Conservation (phyloP, 2,888 invertebrate genomes). For the Eustalomyia histrio region DNA sequence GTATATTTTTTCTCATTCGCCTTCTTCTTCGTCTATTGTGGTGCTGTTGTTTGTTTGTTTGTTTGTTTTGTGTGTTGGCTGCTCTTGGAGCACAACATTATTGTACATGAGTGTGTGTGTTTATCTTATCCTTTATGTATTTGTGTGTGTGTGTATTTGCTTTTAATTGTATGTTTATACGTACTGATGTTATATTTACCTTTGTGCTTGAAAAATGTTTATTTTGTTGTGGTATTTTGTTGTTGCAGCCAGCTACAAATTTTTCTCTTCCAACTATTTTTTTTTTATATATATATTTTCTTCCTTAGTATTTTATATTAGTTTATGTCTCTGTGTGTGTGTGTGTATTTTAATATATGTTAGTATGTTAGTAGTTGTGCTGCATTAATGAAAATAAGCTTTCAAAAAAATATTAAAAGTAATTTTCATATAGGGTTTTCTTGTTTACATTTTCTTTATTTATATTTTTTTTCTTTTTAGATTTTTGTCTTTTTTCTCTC, state of each 20-base stretch:
- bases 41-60: conserved; percentile 40
- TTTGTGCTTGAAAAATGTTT: conserved; percentile 38
- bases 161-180: neutral
- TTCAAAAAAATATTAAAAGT: conserved; percentile 37
- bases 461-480: conserved; percentile 32
- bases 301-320: conserved; percentile 22
- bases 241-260: conserved; percentile 41
- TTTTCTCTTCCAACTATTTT: conserved; percentile 1
- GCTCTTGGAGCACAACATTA: conserved; percentile 24
- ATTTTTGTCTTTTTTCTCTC: conserved; percentile 45
- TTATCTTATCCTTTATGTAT: no score
- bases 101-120: no score
- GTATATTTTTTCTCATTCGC: neutral
- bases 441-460: conserved; percentile 47
- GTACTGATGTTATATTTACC: conserved; percentile 6
- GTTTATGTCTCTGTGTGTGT: conserved; percentile 13
- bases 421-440: conserved; percentile 38
- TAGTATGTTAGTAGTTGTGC: conserved; percentile 42
- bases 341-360: conserved; percentile 35
- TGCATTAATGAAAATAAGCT: conserved; percentile 43
- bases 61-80: conserved; percentile 49
- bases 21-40: conserved; percentile 34
- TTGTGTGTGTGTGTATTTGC: conserved; percentile 2
- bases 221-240: conserved; percentile 54
- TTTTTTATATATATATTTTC: conserved; percentile 21